Conservation (phyloP, 2,797 vertebrate genomes). For the Cercopithecus neglectus region DNA sequence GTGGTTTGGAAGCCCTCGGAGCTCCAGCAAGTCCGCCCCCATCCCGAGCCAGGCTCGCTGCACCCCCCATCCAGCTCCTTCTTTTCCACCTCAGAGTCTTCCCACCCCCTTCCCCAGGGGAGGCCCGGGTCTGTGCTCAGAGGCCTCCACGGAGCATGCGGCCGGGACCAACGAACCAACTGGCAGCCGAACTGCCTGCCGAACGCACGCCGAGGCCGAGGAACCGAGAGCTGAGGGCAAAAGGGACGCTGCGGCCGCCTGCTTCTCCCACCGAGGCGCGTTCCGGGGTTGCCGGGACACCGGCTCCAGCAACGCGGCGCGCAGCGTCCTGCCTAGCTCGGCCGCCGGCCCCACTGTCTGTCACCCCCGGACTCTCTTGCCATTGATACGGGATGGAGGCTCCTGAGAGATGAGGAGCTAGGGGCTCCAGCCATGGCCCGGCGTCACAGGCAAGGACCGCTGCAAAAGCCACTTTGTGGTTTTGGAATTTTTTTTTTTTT, state of each 20-base stretch:
- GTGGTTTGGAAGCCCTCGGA: background rate
- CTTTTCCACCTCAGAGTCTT: background rate
- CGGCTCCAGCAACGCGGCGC: background rate
- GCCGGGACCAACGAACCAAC: background rate
- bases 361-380: background rate
- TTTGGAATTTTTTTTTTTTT: background rate
- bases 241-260: background rate
- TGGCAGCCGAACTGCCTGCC: background rate
- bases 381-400: background rate
- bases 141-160: background rate
- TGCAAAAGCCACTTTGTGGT: background rate
- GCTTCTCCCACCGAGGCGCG: background rate
- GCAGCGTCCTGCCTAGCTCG: background rate
- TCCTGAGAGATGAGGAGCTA: background rate
- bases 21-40: background rate
- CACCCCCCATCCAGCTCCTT: background rate
- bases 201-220: background rate
- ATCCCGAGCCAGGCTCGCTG: background rate
- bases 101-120: background rate
- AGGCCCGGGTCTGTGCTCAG: background rate
- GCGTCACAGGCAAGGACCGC: background rate
- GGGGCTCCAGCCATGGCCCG: background rate
- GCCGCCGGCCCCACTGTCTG: background rate
- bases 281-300: conserved; percentile 50
- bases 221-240: background rate